phyloP scores from a whole-genome alignment of 2,888 invertebrate genomes.

The Caenorhabditis angaria region DNA sequence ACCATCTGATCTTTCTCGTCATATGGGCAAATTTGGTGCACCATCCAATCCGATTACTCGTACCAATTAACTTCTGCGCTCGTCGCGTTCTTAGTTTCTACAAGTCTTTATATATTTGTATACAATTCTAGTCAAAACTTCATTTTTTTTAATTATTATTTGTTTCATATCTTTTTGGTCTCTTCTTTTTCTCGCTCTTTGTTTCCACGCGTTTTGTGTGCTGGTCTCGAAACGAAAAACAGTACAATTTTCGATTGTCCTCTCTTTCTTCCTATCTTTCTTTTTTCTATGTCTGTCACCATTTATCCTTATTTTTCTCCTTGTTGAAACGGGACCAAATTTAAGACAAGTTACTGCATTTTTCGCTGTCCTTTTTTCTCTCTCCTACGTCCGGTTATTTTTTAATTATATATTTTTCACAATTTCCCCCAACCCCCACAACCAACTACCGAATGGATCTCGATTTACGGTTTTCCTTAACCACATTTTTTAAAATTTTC shows the following conservation, averaged over 20 bases:
- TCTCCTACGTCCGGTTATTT: not conserved
- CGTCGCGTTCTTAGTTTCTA: not conserved
- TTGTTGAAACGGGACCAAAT: slow-evolving; percentile 6
- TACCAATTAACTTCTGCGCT: slow-evolving; percentile 1
- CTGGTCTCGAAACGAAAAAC: not conserved
- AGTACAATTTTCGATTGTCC: not conserved
- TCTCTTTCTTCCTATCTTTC: slow-evolving; percentile 9
- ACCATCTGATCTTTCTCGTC: slow-evolving; percentile 18
- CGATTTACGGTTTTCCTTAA: slow-evolving; percentile 39
- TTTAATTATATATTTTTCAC: not conserved
- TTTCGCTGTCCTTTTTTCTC: slow-evolving; percentile 2
- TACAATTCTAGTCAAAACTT: slow-evolving; percentile 9
- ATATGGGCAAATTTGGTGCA: slow-evolving; percentile 54
- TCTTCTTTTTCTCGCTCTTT: not conserved
- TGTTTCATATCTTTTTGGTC: not conserved
- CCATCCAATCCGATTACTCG: slow-evolving; percentile 44
- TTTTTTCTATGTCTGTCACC: slow-evolving; percentile 3
- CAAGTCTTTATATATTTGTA: slow-evolving; percentile 8
- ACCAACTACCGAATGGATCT: slow-evolving; percentile 37
- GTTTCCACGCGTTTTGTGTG: not conserved
- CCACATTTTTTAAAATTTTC: not conserved
- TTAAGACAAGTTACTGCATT: slow-evolving; percentile 3
- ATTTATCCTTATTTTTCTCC: slow-evolving; percentile 10
- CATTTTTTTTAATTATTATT: not conserved
- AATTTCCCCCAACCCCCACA: not conserved